Evolutionary conservation across 2,797 vertebrate genomes (phyloP).

Genomic region (Anableps anableps): DNA sequence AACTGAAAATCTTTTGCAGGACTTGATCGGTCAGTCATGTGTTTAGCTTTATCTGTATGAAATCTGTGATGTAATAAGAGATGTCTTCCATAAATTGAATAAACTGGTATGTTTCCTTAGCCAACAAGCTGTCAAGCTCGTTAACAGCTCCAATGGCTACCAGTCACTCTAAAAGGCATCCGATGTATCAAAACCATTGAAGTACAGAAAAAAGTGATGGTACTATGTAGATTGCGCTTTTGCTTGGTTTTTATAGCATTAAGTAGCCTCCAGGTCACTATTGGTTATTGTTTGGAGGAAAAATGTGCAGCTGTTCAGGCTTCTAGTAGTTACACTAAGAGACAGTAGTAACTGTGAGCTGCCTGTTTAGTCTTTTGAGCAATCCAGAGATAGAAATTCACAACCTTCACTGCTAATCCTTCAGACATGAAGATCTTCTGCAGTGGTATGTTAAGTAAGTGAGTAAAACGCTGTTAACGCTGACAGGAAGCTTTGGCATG

Average conservation of each 20-base stretch:
- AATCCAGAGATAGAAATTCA: background rate
- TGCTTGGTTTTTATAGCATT: background rate
- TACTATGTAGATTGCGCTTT: background rate
- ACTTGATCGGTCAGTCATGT: background rate
- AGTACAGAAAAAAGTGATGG: background rate
- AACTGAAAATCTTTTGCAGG: background rate
- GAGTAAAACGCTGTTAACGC: background rate
- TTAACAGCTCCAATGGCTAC: no score
- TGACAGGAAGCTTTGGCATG: constrained; percentile 1
- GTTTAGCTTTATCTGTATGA: no score
- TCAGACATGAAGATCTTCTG: background rate
- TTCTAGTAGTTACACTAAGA: background rate
- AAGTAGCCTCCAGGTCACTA: background rate
- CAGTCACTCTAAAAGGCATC: background rate
- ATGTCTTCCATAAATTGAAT: background rate
- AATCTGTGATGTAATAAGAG: background rate
- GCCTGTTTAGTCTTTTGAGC: background rate
- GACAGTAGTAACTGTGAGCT: background rate
- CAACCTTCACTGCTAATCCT: background rate
- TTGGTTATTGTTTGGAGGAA: background rate
- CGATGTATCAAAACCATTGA: background rate
- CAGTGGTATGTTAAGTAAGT: constrained; percentile 6
- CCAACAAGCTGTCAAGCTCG: no score
- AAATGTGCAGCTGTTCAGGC: background rate
- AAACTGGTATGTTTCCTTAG: background rate